Conservation (phyloP, 2,888 invertebrate genomes). For the Ormia ochracea region DNA sequence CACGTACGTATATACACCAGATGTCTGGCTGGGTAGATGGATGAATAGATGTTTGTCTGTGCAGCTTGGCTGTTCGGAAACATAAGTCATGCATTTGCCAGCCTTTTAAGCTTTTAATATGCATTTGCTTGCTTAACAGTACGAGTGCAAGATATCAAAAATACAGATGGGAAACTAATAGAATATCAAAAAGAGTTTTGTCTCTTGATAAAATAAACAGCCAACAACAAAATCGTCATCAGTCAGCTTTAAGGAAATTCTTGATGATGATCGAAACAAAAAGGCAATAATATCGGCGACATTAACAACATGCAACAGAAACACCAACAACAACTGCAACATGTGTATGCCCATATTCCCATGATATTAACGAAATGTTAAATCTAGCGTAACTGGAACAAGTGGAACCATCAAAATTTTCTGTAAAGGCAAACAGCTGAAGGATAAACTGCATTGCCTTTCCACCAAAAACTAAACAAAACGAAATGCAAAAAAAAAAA, state of each 20-base stretch:
- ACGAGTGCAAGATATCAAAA: slow-evolving; percentile 2
- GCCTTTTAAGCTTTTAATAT: slow-evolving; percentile 42
- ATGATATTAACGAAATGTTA: slow-evolving; percentile 61
- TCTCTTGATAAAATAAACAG: slow-evolving; percentile 32
- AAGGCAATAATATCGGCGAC: slow-evolving; percentile 6
- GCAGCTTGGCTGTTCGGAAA: not conserved
- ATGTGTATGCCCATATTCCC: slow-evolving; percentile 59
- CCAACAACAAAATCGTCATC: slow-evolving; percentile 31
- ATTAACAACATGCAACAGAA: slow-evolving; percentile 16
- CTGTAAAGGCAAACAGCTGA: slow-evolving; percentile 63
- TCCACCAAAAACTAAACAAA: no score
- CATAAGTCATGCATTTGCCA: slow-evolving; percentile 55
- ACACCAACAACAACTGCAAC: slow-evolving; percentile 11
- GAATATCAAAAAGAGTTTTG: slow-evolving; percentile 18
- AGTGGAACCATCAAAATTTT: slow-evolving; percentile 51
- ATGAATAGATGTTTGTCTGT: not conserved
- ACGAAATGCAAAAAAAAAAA: not conserved
- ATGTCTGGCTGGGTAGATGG: not conserved
- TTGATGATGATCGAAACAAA: slow-evolving; percentile 7
- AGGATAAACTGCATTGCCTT: slow-evolving; percentile 5
- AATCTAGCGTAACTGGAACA: slow-evolving; percentile 66
- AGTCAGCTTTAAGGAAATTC: slow-evolving; percentile 47
- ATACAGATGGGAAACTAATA: slow-evolving; percentile 48
- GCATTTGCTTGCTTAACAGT: slow-evolving; percentile 40
- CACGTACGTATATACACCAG: no score